A percentile compares a stretch with the other conserved stretches of the same genome.
phyloP scores from a whole-genome alignment of 2,797 vertebrate species.

The Sternarchorhynchus goeldii region DNA sequence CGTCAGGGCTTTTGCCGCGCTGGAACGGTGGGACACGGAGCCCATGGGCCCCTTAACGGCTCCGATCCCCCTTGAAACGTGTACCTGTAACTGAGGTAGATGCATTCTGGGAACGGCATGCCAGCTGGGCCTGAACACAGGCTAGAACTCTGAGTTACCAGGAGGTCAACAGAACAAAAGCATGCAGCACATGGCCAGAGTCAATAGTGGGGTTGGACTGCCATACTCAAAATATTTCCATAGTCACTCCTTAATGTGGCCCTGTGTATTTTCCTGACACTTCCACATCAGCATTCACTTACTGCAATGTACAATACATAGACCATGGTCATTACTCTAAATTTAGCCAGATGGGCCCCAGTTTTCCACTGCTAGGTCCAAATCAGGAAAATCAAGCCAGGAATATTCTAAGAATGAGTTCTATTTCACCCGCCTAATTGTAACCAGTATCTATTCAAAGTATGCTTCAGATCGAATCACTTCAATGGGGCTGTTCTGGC shows the following conservation, averaged over 20 bases:
- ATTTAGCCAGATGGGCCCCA: slow-evolving; percentile 58
- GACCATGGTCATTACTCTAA: slow-evolving; percentile 58
- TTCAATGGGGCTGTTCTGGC: slow-evolving; percentile 56
- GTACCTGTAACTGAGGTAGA: slow-evolving; percentile 53
- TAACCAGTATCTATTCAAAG: slow-evolving; percentile 60
- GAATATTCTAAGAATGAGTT: slow-evolving; percentile 63
- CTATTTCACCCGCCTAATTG: slow-evolving; percentile 61
- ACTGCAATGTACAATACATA: slow-evolving; percentile 54
- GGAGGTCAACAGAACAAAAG: slow-evolving; percentile 63
- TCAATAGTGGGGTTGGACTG: slow-evolving; percentile 57
- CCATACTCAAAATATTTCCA: slow-evolving; percentile 58
- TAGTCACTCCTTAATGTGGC: slow-evolving; percentile 50
- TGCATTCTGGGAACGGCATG: slow-evolving; percentile 39
- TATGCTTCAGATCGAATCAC: slow-evolving; percentile 58
- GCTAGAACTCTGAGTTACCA: slow-evolving; percentile 44
- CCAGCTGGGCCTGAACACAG: slow-evolving; percentile 40
- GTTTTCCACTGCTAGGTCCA: slow-evolving; percentile 69
- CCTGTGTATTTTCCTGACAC: slow-evolving; percentile 55
- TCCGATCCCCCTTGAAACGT: slow-evolving; percentile 22
- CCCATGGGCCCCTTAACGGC: not conserved
- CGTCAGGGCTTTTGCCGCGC: slow-evolving; percentile 8
- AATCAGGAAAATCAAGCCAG: slow-evolving; percentile 62
- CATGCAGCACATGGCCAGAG: slow-evolving; percentile 62
- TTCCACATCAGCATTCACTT: slow-evolving; percentile 47
- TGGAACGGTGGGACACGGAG: slow-evolving; percentile 13